Evolutionary conservation across 2,888 invertebrate genomes (phyloP).

Genomic region (Tanytarsus gracilentus): DNA sequence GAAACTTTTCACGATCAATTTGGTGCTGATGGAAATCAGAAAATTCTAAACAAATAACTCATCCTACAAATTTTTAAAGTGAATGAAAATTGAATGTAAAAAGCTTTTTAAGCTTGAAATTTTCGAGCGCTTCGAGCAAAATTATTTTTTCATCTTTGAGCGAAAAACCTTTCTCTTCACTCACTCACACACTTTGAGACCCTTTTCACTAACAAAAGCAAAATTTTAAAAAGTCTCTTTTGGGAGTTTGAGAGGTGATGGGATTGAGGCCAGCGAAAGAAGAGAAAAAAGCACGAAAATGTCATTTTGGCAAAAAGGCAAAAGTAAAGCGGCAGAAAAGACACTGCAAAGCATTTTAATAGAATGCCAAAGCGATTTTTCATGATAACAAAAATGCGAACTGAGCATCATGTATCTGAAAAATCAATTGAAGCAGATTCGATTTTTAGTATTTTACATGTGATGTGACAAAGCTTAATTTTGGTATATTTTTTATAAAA

Average conservation of each 20-base stretch:
- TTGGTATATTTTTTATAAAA: too few relatives aligned
- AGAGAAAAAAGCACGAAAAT: not conserved
- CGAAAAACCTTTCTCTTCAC: too few relatives aligned
- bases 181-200: too few relatives aligned
- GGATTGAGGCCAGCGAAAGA: not conserved
- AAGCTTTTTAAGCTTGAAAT: not conserved
- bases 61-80: too few relatives aligned
- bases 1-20: too few relatives aligned
- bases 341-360: not conserved
- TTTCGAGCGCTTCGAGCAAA: not conserved
- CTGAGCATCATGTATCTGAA: not conserved
- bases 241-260: not conserved
- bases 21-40: too few relatives aligned
- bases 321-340: too few relatives aligned
- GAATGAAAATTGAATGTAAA: too few relatives aligned
- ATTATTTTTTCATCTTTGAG: too few relatives aligned
- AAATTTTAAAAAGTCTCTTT: not conserved
- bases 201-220: too few relatives aligned
- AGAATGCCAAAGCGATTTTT: conserved; percentile 11
- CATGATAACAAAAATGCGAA: not conserved
- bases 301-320: not conserved
- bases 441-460: not conserved
- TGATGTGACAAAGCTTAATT: too few relatives aligned
- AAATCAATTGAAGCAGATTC: not conserved
- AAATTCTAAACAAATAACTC: too few relatives aligned